Percentiles rank a stretch among this genome's conserved stretches.
Conservation (phyloP, 2,888 invertebrate genomes). For the Lasioglossum lativentre region DNA sequence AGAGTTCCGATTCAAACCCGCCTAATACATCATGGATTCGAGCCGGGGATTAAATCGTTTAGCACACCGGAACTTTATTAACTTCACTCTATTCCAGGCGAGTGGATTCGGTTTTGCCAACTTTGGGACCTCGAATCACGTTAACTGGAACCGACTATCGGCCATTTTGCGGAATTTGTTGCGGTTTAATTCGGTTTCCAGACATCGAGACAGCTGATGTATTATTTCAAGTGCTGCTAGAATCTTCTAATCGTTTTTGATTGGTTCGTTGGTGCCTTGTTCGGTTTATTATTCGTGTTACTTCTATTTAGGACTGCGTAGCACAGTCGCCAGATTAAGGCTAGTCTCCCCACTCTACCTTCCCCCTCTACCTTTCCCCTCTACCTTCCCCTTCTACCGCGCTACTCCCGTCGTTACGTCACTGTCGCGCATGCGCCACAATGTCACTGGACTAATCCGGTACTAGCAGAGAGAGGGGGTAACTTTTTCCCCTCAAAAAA, state of each 20-base stretch:
- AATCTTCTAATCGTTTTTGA: background rate
- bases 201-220: background rate
- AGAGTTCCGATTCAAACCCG: background rate
- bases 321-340: no score
- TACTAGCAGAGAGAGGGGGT: no score
- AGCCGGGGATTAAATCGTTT: background rate
- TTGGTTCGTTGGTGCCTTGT: background rate
- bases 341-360: no score
- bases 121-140: background rate
- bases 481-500: background rate
- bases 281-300: background rate
- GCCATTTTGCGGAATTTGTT: background rate
- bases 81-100: background rate
- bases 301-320: background rate
- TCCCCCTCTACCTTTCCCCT: no score
- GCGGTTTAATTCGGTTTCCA: background rate
- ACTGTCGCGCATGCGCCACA: no score
- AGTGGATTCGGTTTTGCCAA: background rate
- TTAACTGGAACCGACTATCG: background rate
- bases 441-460: no score
- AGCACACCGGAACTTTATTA: conserved; percentile 4
- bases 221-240: background rate
- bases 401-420: no score
- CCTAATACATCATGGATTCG: background rate
- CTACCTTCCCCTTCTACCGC: no score